These are phyloP conservation scores for Urocyon cinereoargenteus DNA, from an alignment of 2,797 vertebrate species.

Conservation along the genomic window DNA sequence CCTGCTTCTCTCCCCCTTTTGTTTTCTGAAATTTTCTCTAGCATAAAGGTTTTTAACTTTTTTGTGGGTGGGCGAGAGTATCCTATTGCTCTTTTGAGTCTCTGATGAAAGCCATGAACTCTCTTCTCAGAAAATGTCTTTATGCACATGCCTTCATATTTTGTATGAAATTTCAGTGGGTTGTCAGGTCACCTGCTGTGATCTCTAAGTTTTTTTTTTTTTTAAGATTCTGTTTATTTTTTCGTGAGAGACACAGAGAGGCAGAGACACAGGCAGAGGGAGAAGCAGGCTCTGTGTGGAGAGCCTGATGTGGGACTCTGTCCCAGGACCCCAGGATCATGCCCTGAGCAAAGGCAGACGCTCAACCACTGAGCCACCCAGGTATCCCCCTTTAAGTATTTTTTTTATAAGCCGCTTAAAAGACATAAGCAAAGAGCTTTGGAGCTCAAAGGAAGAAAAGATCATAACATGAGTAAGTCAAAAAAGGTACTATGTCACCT, in stretches of 20 bases:
- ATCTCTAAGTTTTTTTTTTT: not conserved
- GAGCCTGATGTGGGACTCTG: too few relatives aligned
- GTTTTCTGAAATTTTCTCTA: slow-evolving; percentile 22
- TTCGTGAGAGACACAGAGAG: too few relatives aligned
- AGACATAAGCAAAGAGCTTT: not conserved
- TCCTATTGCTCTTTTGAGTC: not conserved
- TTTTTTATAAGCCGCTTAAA: not conserved
- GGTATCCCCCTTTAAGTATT: not conserved
- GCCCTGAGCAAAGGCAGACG: too few relatives aligned
- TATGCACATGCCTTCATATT: not conserved
- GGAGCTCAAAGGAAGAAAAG: not conserved
- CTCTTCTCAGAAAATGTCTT: not conserved
- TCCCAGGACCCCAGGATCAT: too few relatives aligned
- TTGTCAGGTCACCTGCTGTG: not conserved
- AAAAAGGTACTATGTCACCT: not conserved
- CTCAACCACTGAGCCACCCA: too few relatives aligned
- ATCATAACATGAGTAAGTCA: not conserved
- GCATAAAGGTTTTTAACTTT: not conserved
- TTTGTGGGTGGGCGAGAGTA: not conserved
- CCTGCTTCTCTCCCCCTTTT: not conserved
- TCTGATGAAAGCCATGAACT: not conserved
- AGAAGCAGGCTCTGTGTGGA: too few relatives aligned
- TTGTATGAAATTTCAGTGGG: slow-evolving; percentile 24
- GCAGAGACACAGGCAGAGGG: too few relatives aligned
- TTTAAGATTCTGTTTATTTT: too few relatives aligned